phyloP scores from a whole-genome alignment of 2,113 vertebrate species.

The Manacus vitellinus region DNA sequence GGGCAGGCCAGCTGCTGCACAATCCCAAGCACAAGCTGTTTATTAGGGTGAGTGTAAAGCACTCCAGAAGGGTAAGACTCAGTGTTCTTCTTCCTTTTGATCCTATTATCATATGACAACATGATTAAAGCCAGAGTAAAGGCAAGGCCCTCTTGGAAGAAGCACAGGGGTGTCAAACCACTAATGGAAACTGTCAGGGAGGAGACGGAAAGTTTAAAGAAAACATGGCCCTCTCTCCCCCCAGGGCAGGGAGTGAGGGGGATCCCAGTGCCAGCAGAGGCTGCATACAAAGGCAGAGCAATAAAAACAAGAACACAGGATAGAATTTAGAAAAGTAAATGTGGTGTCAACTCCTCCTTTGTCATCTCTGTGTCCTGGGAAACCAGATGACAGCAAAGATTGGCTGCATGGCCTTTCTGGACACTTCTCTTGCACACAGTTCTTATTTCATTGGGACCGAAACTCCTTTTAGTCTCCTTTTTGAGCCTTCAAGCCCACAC shows the following conservation, averaged over 20 bases:
- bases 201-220: constrained; percentile 51
- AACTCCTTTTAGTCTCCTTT: neutral
- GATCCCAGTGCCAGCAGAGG: neutral
- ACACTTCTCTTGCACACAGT: neutral
- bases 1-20: constrained; percentile 52
- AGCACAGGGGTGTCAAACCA: constrained; percentile 66
- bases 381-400: constrained; percentile 41
- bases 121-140: constrained; percentile 66
- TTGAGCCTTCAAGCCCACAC: neutral
- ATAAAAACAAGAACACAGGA: constrained; percentile 50
- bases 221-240: constrained; percentile 15
- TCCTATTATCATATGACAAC: constrained; percentile 70
- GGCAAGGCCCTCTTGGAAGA: constrained; percentile 55
- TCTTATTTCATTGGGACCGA: neutral
- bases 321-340: constrained; percentile 55
- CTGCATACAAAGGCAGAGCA: constrained; percentile 23
- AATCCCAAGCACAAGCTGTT: constrained; percentile 60
- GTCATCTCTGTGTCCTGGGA: constrained; percentile 39
- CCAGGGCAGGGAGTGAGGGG: neutral
- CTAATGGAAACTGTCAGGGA: constrained; percentile 68
- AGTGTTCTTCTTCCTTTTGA: constrained; percentile 59
- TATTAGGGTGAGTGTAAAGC: constrained; percentile 44
- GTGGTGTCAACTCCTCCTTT: constrained; percentile 54
- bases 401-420: neutral
- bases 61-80: constrained; percentile 58